Base-by-base conservation (phyloP, 1,140 invertebrate species). In the Dendrolimus kikuchii region DNA sequence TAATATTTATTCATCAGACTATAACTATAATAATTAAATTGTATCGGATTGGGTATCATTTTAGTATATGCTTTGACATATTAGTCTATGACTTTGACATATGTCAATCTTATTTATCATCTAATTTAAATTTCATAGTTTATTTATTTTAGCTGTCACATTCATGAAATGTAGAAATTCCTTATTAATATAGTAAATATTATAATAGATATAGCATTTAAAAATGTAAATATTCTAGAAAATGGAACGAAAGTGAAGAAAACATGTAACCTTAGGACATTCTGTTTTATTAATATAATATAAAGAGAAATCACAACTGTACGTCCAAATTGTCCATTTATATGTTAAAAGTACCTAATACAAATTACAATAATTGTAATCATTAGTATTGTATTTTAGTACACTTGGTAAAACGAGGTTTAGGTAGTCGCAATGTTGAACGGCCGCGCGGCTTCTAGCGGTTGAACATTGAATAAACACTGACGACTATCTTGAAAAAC, bases 311-410 rank as follows among this genome's bases (percentile, higher is more conserved):
- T 77, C 77, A 81, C 79, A 84, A 84, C 74, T 86, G 81, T 84
- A 86, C 82, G 82, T 86, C 82, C 82, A 86, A 81, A 82, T 73
- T 86, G 82, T 86, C 82, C 82, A 86, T 84, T 77, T 76, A 79
- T 81, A 80, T 78, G 75, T 81, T 79, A 83, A 81, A 80, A 10
- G 74, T 86, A 86, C 81, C 81, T 83, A 77, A 75, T 81, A 81
- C 81, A 82, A 81, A 78, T 85, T 81, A 83, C 80, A 86, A 78
- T 84, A 84, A 82, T 23, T 82, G 70, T 86, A 86, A 81, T 81
- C 72, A 65, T 82, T 85, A 86, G 80, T n/a, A 68, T 65, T 63
- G 77, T 86, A 79, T 77, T 75, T 72, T 79, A 79, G 75, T 71
- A 71, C 66, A 72, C 64, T 73, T 71, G 72, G 9, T 68, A 68